Conservation (phyloP, 2,888 invertebrate genomes). For the Parnassius glacialis region DNA sequence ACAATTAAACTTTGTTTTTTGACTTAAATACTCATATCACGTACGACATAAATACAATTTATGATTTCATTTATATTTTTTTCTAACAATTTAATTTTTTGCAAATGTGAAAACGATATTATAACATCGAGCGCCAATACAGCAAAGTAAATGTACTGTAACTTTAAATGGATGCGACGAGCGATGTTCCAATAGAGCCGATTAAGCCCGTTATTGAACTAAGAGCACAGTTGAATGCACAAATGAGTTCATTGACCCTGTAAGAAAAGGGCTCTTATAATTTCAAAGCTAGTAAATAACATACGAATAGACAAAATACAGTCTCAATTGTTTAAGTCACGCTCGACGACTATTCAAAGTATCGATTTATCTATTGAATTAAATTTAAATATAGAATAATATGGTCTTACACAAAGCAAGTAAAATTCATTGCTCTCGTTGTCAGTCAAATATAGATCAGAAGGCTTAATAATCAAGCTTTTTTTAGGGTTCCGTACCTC, state of each 20-base stretch:
- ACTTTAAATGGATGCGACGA: slow-evolving; percentile 26
- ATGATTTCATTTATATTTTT: too few species aligned
- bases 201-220: slow-evolving; percentile 34
- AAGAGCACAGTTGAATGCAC: slow-evolving; percentile 56
- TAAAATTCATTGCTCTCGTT: not conserved
- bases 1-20: too few species aligned
- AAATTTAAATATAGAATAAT: not conserved
- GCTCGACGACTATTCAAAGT: slow-evolving; percentile 38
- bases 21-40: too few species aligned
- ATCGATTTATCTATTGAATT: not conserved
- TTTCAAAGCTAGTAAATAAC: slow-evolving; percentile 57
- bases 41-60: too few species aligned
- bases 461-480: not conserved
- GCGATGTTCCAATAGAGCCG: slow-evolving; percentile 23
- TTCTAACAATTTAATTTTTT: too few species aligned
- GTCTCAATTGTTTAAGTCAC: slow-evolving; percentile 65
- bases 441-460: not conserved
- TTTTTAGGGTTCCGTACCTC: too few species aligned
- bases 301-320: slow-evolving; percentile 51
- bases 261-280: slow-evolving; percentile 69
- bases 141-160: slow-evolving; percentile 25
- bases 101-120: slow-evolving; percentile 7
- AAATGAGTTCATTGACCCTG: slow-evolving; percentile 64
- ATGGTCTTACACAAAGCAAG: too few species aligned
- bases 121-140: slow-evolving; percentile 14